phyloP scores from a whole-genome alignment of 2,113 vertebrate genomes.

The Connochaetes taurinus region DNA sequence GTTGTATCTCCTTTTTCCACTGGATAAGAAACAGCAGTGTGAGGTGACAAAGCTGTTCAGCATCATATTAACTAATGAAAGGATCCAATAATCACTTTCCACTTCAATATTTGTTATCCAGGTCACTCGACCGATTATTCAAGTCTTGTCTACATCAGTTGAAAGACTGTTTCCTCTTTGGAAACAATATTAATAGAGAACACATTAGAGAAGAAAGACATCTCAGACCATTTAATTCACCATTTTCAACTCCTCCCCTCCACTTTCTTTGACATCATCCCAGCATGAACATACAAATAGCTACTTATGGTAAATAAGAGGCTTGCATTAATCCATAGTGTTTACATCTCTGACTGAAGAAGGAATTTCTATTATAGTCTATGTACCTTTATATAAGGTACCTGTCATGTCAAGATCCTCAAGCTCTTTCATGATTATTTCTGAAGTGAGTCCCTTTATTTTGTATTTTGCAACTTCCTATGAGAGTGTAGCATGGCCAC shows the following conservation, averaged over 20 bases:
- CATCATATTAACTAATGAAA: conserved; percentile 13
- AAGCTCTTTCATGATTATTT: not conserved
- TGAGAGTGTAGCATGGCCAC: not conserved
- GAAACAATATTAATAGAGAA: not conserved
- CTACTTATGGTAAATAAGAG: not conserved
- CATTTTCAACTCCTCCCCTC: not conserved
- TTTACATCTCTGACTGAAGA: not conserved
- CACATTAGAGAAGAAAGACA: not conserved
- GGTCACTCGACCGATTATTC: not conserved
- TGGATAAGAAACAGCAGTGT: not conserved
- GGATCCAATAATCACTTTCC: not conserved
- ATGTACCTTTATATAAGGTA: not conserved
- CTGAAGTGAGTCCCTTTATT: not conserved
- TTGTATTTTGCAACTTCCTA: conserved; percentile 14
- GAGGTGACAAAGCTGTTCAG: not conserved
- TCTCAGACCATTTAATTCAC: not conserved
- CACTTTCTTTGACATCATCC: not conserved
- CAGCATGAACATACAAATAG: not conserved
- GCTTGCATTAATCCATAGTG: not conserved
- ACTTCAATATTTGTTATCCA: conserved; percentile 1
- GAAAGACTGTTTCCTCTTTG: conserved; percentile 18
- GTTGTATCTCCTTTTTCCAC: not conserved
- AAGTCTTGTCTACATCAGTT: not conserved
- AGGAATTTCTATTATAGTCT: not conserved
- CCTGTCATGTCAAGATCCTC: not conserved